A percentile compares a stretch with the other conserved stretches of the same genome.
Evolutionary conservation across 2,888 invertebrate genomes (phyloP).

Genomic region (Chrysolina americana): DNA sequence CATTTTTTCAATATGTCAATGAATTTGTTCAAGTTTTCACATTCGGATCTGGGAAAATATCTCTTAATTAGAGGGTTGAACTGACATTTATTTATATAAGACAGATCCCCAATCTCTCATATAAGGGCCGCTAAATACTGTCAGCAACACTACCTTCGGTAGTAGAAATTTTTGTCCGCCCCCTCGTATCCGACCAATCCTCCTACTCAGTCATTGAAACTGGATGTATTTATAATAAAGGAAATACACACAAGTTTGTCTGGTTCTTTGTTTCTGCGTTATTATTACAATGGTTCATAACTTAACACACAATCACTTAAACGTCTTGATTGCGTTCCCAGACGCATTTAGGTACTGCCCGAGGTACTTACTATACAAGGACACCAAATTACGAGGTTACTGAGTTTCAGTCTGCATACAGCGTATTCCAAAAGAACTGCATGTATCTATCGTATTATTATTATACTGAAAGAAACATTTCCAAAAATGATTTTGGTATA

Average conservation of each 20-base stretch:
- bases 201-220: conserved; percentile 9
- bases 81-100: no score
- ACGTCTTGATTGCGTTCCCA: conserved; percentile 29
- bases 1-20: no score
- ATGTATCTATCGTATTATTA: no score
- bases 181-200: conserved; percentile 7
- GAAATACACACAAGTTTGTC: conserved; percentile 50
- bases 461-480: neutral
- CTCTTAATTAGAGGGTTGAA: no score
- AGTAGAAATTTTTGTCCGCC: neutral
- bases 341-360: conserved; percentile 22
- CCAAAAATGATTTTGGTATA: no score
- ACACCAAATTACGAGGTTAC: conserved; percentile 16
- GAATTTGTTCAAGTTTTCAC: no score
- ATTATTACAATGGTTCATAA: conserved; percentile 34
- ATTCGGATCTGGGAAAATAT: no score
- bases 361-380: conserved; percentile 23
- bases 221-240: conserved; percentile 55
- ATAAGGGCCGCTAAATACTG: no score
- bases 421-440: no score
- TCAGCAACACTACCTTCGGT: no score
- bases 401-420: neutral
- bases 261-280: conserved; percentile 32
- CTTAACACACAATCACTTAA: conserved; percentile 29
- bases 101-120: no score